A percentile compares a stretch with the other conserved stretches of the same genome.
phyloP scores from a whole-genome alignment of 1,140 invertebrate species.

The Pogonomyrmex californicus region DNA sequence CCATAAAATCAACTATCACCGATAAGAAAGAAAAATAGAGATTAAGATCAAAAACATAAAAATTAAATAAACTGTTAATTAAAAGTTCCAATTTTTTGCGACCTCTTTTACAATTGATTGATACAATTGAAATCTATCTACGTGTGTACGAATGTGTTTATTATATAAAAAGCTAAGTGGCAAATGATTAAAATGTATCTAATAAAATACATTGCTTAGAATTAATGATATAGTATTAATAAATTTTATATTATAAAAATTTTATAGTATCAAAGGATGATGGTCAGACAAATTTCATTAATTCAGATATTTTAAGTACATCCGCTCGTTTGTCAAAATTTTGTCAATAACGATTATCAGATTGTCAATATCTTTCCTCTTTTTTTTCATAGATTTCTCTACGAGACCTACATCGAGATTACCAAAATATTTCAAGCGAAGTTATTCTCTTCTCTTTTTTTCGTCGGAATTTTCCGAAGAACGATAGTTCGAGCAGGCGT shows the following conservation, averaged over 20 bases:
- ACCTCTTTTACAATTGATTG: neutral
- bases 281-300: neutral
- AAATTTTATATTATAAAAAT: neutral
- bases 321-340: conserved; percentile 14
- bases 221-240: neutral
- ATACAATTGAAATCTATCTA: neutral
- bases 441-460: neutral
- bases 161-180: neutral
- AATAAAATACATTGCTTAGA: neutral
- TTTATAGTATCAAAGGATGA: too few species aligned
- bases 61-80: conserved; percentile 8
- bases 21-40: neutral
- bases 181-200: neutral
- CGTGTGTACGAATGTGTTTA: neutral
- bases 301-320: conserved; percentile 20
- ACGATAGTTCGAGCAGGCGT: neutral
- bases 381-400: conserved; percentile 10
- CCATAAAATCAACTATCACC: neutral
- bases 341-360: neutral
- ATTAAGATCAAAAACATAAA: neutral
- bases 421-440: neutral
- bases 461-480: conserved; percentile 9
- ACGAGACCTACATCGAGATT: neutral
- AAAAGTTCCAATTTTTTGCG: neutral
- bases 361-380: neutral